Evolutionary conservation across 2,113 vertebrate genomes (phyloP).

Genomic region (zebrafish (Danio rerio)): DNA sequence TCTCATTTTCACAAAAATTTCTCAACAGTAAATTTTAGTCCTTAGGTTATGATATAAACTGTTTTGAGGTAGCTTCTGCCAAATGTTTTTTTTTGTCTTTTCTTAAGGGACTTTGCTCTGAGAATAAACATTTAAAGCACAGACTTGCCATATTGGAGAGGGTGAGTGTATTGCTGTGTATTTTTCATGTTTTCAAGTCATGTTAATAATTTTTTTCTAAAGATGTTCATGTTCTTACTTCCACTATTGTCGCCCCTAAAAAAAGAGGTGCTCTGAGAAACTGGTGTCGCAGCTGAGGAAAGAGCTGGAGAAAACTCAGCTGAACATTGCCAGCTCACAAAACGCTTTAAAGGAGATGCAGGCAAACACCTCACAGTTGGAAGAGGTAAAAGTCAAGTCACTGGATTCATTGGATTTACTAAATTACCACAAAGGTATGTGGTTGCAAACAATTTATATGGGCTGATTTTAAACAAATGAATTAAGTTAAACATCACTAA

Average conservation of each 20-base stretch:
- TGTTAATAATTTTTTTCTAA: background rate
- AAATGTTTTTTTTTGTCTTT: constrained; percentile 32
- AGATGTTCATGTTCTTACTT: background rate
- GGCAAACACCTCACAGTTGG: constrained; percentile 16
- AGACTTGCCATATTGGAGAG: constrained; percentile 96
- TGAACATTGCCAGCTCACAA: background rate
- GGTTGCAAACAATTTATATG: too few species aligned
- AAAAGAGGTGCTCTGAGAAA: constrained; percentile 37
- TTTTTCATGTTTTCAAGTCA: background rate
- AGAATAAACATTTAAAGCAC: constrained; percentile 93
- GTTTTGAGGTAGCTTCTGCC: background rate
- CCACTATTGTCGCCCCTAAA: background rate
- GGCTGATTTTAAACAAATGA: too few species aligned
- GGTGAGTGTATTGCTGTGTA: constrained; percentile 75
- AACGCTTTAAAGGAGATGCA: constrained; percentile 30
- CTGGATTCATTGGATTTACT: too few species aligned
- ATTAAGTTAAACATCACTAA: too few species aligned
- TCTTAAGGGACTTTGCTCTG: constrained; percentile 92
- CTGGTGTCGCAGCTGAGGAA: constrained; percentile 30
- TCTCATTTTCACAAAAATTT: background rate
- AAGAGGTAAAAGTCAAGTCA: constrained; percentile 23
- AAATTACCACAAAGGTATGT: too few species aligned
- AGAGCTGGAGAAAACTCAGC: constrained; percentile 17
- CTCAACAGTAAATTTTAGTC: background rate
- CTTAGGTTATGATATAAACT: background rate